Evolutionary conservation across 1,140 invertebrate species (phyloP).

Genomic region (Chlorops oryzae): DNA sequence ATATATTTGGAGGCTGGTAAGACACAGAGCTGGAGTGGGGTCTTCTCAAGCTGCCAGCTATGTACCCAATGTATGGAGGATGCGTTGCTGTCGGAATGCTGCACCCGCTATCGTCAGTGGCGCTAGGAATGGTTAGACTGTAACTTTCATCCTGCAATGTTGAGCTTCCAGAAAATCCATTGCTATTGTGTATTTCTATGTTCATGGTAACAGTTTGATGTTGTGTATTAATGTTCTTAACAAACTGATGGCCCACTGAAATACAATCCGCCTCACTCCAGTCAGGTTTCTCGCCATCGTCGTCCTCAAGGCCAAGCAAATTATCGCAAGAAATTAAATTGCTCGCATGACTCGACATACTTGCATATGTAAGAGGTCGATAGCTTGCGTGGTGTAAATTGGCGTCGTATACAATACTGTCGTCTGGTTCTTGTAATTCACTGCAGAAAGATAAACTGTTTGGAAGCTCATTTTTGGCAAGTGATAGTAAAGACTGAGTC

Average conservation of each 20-base stretch:
- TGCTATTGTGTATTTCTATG: slow-evolving; percentile 38
- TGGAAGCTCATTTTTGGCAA: no score
- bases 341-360: no score
- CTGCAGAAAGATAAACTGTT: no score
- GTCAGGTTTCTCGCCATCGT: slow-evolving; percentile 21
- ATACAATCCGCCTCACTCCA: slow-evolving; percentile 31
- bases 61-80: slow-evolving; percentile 34
- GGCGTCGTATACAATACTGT: slow-evolving; percentile 42
- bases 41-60: slow-evolving; percentile 12
- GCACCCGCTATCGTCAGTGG: slow-evolving; percentile 35
- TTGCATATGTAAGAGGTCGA: slow-evolving; percentile 27
- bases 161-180: slow-evolving; percentile 20
- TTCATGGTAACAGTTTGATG: slow-evolving; percentile 42
- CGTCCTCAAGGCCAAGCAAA: background rate
- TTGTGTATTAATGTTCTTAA: no score
- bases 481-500: no score
- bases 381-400: slow-evolving; percentile 46
- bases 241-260: no score
- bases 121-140: slow-evolving; percentile 29
- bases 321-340: no score
- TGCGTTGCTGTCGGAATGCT: slow-evolving; percentile 37
- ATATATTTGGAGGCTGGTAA: slow-evolving; percentile 27
- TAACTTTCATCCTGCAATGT: slow-evolving; percentile 36
- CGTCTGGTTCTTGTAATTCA: slow-evolving; percentile 33
- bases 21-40: slow-evolving; percentile 19